Base-by-base conservation (phyloP, 2,113 vertebrate genomes). In the Siphamia tubifer region DNA sequence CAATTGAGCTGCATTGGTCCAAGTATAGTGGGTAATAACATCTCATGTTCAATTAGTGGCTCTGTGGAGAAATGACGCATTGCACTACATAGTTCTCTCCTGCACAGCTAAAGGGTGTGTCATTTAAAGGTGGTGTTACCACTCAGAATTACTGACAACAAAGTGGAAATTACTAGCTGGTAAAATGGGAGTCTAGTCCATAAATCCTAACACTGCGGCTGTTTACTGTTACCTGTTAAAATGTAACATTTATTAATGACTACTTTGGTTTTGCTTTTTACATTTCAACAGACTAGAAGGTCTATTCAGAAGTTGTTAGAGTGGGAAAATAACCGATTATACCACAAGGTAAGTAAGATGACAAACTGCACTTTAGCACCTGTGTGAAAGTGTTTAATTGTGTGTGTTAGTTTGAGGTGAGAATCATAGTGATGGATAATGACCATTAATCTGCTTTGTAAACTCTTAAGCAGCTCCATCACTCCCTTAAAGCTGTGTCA, bases 301-400 rank as follows among this genome's bases (percentile, higher is more conserved):
- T 98, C 98, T 43, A 96, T 99, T 90, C 95, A 99, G 90, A 99
- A 99, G 89, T 90, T 99, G 77, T 73, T 99, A 93, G 97, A 99
- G 90, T 99, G 97, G 98, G 98, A 99, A 90, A 99, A 99, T 91
- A 98, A 99, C 92, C 88, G 97, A 89, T 87, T 99, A 77, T 99
- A 99, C 92, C 97, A 98, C 85, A 99, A 99, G 96, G 98, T 99
- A 94, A 85, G 84, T 25, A 42, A 10, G 24, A 15, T 3, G 13
- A 47, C 62, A 36, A 25, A 49, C 23, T 36, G 25, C 19, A 60
- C 21, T 55, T 82, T 32, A 36, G 56, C 57, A 52, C 54, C 30
- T 44, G 39, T 68, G 68, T 74, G 57, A 52, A 72, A 65, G 64
- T 9, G 57, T 13, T 55, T 72, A 62, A 78, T 63, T 45, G 55